Evolutionary conservation across 2,888 invertebrate genomes (phyloP).

Genomic region (Salpingus planirostris): DNA sequence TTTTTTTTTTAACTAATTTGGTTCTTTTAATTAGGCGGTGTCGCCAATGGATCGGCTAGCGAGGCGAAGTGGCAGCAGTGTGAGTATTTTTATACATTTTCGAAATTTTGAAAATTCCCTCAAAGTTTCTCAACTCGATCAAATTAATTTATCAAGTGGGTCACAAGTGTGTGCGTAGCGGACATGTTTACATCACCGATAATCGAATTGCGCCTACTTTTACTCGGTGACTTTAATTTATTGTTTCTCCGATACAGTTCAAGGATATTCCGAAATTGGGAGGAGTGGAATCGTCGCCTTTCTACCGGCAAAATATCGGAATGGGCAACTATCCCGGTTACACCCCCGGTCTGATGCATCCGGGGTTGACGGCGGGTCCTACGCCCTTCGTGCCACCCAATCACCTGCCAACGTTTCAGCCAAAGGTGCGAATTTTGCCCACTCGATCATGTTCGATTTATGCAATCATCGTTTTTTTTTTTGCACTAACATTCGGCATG

Average conservation of each 20-base stretch:
- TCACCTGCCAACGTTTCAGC: conserved; percentile 78
- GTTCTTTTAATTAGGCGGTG: conserved; percentile 24
- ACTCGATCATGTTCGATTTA: no score
- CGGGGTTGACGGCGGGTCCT: conserved; percentile 59
- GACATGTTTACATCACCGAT: not conserved
- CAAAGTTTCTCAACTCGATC: not conserved
- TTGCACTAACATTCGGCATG: conserved; percentile 12
- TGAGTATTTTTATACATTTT: no score
- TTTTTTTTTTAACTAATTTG: conserved; percentile 12
- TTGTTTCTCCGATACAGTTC: conserved; percentile 46
- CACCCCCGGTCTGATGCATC: conserved; percentile 69
- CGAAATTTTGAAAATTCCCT: conserved; percentile 3
- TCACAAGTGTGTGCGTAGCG: not conserved
- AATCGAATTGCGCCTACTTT: no score
- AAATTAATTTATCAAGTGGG: not conserved
- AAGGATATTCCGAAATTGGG: conserved; percentile 84
- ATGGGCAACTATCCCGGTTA: conserved; percentile 70
- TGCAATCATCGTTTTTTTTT: not conserved
- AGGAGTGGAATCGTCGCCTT: conserved; percentile 65
- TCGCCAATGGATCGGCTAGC: conserved; percentile 32
- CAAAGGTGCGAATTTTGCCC: conserved; percentile 56
- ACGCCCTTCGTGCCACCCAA: conserved; percentile 86
- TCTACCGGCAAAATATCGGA: conserved; percentile 70
- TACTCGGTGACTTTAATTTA: not conserved
- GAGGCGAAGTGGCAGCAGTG: conserved; percentile 31